Percentiles rank a stretch among this genome's conserved stretches.
These are phyloP conservation scores for Oncorhynchus clarkii DNA, from an alignment of 2,113 vertebrate genomes.

Conservation along the genomic window DNA sequence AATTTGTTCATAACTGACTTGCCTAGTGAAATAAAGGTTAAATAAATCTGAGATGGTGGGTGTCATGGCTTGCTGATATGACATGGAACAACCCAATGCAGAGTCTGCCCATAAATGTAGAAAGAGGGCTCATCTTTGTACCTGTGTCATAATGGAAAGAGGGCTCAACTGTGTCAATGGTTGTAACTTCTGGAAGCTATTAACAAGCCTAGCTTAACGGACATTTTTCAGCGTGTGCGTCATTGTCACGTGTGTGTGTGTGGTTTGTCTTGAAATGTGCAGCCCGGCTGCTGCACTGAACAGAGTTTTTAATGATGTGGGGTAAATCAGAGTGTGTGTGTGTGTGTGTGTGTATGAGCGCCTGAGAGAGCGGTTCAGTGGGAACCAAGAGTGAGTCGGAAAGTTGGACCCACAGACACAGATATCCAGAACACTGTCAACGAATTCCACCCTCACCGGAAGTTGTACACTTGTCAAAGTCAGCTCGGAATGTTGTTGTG, in stretches of 20 bases:
- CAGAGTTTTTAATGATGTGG: too few species aligned
- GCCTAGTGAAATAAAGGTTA: too few species aligned
- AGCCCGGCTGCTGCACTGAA: too few species aligned
- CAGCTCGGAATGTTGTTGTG: conserved; percentile 16
- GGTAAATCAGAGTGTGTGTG: too few species aligned
- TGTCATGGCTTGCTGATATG: too few species aligned
- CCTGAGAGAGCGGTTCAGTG: neutral
- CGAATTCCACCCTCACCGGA: neutral
- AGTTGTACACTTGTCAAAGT: conserved; percentile 14
- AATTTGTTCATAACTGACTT: too few species aligned
- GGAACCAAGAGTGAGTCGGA: neutral
- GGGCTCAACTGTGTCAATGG: neutral
- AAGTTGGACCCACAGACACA: conserved; percentile 1
- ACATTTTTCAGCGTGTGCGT: conserved; percentile 3
- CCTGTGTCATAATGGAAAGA: too few species aligned
- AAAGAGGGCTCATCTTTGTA: too few species aligned
- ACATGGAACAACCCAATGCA: too few species aligned
- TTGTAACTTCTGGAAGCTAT: conserved; percentile 18
- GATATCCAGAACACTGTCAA: neutral
- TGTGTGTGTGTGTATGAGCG: neutral
- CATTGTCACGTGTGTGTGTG: neutral
- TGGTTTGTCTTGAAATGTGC: neutral
- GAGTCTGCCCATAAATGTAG: too few species aligned
- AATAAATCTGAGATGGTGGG: too few species aligned
- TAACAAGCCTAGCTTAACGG: conserved; percentile 9